These are phyloP conservation scores for Cotesia chilonis DNA, from an alignment of 1,140 invertebrate species.

Conservation along the genomic window DNA sequence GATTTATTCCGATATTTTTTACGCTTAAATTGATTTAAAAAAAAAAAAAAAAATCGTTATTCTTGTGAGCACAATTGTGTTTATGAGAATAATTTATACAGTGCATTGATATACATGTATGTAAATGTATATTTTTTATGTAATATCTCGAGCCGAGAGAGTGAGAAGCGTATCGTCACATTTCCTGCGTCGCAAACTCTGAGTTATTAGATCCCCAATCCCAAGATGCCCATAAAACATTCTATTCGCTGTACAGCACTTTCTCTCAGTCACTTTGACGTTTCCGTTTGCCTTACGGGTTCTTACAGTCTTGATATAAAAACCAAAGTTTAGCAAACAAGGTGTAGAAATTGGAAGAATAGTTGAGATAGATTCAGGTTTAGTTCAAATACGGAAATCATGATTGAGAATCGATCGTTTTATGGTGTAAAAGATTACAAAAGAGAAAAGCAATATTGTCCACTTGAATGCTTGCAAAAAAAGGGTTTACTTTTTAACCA, in stretches of 20 bases:
- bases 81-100: too few species aligned
- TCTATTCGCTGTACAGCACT: not conserved
- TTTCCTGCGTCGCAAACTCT: conserved; percentile 4
- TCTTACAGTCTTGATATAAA: not conserved
- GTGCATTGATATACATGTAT: not conserved
- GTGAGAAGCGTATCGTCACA: conserved; percentile 9
- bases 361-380: not conserved
- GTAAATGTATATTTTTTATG: not conserved
- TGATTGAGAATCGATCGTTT: conserved; percentile 11
- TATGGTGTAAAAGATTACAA: not conserved
- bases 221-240: conserved; percentile 7
- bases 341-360: not conserved
- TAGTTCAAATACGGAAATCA: not conserved
- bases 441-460: not conserved
- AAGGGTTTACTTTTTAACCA: too few species aligned
- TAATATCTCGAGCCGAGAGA: conserved; percentile 1
- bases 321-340: not conserved
- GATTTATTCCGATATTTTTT: too few species aligned
- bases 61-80: too few species aligned
- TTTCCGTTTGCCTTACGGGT: conserved; percentile 3
- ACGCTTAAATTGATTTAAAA: too few species aligned
- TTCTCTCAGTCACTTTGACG: not conserved
- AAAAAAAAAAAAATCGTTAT: too few species aligned
- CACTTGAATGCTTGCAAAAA: not conserved
- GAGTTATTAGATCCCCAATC: conserved; percentile 1